Evolutionary conservation across 2,113 vertebrate genomes (phyloP).

Genomic region (Dipodomys ordii): DNA sequence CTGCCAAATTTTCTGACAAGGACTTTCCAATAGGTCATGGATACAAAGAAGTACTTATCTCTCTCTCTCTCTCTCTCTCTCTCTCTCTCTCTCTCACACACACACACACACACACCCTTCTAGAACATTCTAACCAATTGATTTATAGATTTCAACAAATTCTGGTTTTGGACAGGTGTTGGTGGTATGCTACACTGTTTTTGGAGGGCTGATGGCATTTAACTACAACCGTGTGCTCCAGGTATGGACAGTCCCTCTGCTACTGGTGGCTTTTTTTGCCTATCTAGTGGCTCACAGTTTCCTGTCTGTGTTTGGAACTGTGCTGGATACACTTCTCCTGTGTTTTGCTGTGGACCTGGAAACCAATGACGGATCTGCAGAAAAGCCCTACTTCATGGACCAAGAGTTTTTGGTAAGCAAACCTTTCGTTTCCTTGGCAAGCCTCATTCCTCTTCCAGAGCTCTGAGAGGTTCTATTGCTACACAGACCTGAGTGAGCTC

Average conservation of each 20-base stretch:
- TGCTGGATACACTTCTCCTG: slow-evolving; percentile 86
- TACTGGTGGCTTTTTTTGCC: slow-evolving; percentile 88
- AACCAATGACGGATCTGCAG: slow-evolving; percentile 89
- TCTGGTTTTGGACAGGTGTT: slow-evolving; percentile 82
- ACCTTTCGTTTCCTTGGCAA: background rate
- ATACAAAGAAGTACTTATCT: background rate
- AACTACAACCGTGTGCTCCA: slow-evolving; percentile 88
- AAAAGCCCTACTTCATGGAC: slow-evolving; percentile 89
- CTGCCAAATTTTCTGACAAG: background rate
- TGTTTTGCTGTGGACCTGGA: slow-evolving; percentile 89
- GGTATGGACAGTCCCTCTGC: slow-evolving; percentile 87
- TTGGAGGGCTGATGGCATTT: slow-evolving; percentile 90
- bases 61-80: too few relatives aligned
- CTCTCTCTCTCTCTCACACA: too few relatives aligned
- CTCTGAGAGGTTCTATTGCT: background rate
- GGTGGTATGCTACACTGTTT: slow-evolving; percentile 88
- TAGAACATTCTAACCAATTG: background rate
- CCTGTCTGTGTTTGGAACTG: slow-evolving; percentile 88
- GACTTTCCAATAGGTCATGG: too few relatives aligned
- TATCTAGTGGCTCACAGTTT: slow-evolving; percentile 88
- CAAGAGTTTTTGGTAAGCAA: slow-evolving; percentile 88
- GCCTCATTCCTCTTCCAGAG: background rate
- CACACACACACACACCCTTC: background rate
- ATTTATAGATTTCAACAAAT: background rate
- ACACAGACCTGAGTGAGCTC: background rate